Conservation (phyloP, 1,140 invertebrate genomes). For the Danaus melanippus region DNA sequence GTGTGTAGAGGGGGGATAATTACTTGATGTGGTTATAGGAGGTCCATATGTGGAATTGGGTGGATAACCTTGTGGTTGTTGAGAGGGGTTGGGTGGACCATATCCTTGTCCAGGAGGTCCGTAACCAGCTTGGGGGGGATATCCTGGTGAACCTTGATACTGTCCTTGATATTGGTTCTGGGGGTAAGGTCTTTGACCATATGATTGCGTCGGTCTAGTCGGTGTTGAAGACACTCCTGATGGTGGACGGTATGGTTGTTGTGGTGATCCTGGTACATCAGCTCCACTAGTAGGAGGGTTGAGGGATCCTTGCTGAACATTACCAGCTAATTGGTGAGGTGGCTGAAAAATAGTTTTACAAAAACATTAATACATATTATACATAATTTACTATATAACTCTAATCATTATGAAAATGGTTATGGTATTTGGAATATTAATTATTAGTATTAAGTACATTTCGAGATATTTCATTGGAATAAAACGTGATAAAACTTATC, state of each 20-base stretch:
- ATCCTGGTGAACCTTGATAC: constrained; percentile 63
- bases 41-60: constrained; percentile 68
- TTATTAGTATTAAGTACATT: neutral
- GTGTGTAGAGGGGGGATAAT: constrained; percentile 64
- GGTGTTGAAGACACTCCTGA: constrained; percentile 60
- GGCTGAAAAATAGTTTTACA: constrained; percentile 41
- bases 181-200: constrained; percentile 66
- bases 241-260: constrained; percentile 59
- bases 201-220: constrained; percentile 65
- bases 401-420: too few relatives aligned
- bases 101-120: constrained; percentile 65
- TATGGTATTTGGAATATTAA: too few relatives aligned
- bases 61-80: constrained; percentile 67
- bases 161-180: constrained; percentile 71
- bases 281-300: constrained; percentile 53
- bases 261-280: constrained; percentile 47
- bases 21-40: constrained; percentile 67
- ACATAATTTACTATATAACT: too few relatives aligned
- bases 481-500: too few relatives aligned
- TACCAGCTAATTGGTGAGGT: constrained; percentile 63
- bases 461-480: too few relatives aligned
- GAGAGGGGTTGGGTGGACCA: constrained; percentile 63
- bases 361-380: too few relatives aligned
- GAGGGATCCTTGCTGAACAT: constrained; percentile 48
- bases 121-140: constrained; percentile 64